Conservation (phyloP, 2,888 invertebrate species). For the Sinodicranocentrus sp. region DNA sequence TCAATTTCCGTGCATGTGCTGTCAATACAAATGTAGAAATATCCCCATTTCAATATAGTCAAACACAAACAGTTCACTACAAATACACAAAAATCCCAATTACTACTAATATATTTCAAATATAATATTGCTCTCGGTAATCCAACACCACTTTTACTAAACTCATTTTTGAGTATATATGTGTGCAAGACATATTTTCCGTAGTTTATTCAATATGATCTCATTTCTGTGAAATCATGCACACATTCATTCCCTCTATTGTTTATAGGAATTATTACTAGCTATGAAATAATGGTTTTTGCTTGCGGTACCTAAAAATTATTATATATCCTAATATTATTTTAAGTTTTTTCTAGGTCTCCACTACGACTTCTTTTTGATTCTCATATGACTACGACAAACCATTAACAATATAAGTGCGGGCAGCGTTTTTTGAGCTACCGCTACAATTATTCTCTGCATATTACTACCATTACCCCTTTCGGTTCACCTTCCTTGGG, state of each 20-base stretch:
- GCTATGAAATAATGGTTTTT: constrained; percentile 42
- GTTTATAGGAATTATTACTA: not conserved
- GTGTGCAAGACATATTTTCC: not conserved
- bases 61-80: constrained; percentile 1
- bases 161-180: too few relatives aligned
- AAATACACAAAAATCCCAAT: not conserved
- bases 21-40: too few relatives aligned
- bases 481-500: constrained; percentile 50
- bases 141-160: constrained; percentile 1
- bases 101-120: not conserved
- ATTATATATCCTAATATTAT: constrained; percentile 45
- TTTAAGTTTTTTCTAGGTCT: constrained; percentile 24
- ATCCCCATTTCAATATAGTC: constrained; percentile 9
- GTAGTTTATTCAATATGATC: too few relatives aligned
- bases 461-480: constrained; percentile 50
- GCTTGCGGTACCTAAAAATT: constrained; percentile 50
- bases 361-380: not conserved
- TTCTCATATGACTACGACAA: not conserved
- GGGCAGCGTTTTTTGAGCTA: constrained; percentile 35
- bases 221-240: not conserved
- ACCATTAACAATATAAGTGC: constrained; percentile 15
- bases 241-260: not conserved
- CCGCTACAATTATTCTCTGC: constrained; percentile 4
- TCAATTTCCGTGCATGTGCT: not conserved
- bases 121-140: constrained; percentile 10